Percentiles rank a stretch among this genome's conserved stretches.
phyloP scores from a whole-genome alignment of 2,797 vertebrate genomes.

The Chiloscyllium punctatum region DNA sequence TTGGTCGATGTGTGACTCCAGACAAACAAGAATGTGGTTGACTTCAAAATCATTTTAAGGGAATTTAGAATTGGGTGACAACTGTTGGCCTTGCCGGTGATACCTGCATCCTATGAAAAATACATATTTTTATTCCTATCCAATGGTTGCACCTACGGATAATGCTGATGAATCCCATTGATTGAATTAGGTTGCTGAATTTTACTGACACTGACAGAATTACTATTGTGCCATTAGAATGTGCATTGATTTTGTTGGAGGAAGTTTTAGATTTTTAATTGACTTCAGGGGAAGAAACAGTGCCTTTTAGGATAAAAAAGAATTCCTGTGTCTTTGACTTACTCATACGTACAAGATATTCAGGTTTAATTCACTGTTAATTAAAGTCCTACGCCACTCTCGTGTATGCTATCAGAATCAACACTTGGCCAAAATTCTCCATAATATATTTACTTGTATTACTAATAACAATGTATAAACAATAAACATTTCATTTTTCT shows the following conservation, averaged over 20 bases:
- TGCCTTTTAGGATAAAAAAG: neutral
- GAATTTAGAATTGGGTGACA: no score
- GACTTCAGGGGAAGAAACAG: no score
- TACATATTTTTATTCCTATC: neutral
- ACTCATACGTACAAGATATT: neutral
- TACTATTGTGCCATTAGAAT: constrained; percentile 4
- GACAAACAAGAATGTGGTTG: no score
- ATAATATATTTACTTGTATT: neutral
- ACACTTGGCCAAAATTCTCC: neutral
- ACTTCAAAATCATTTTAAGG: no score
- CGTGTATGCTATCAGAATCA: neutral
- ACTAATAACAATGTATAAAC: neutral
- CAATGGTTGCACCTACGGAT: neutral
- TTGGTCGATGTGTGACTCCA: no score
- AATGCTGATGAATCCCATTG: neutral
- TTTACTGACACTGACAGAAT: neutral
- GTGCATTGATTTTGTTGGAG: neutral
- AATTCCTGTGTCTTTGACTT: neutral
- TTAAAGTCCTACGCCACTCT: neutral
- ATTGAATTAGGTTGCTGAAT: neutral
- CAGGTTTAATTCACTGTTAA: neutral
- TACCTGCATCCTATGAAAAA: no score
- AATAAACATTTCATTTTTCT: neutral
- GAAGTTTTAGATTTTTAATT: no score
- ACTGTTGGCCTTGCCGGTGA: no score